A percentile compares a stretch with the other conserved stretches of the same genome.
These are phyloP conservation scores for Trichopria drosophilae DNA, from an alignment of 2,888 invertebrate genomes.

Conservation along the genomic window DNA sequence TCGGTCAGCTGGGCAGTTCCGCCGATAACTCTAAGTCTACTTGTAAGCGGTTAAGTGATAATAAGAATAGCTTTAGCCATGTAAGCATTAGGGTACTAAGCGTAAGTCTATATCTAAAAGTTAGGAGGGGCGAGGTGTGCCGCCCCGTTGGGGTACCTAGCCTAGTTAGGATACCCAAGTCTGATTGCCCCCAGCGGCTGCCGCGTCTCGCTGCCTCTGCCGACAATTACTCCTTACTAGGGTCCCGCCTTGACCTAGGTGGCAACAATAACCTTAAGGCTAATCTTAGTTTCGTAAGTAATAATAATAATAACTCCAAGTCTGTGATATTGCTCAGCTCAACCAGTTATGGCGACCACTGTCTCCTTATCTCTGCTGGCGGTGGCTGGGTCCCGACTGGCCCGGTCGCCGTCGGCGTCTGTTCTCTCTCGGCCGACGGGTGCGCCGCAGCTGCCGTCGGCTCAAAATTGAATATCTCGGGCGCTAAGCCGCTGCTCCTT, in stretches of 20 bases:
- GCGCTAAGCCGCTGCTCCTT: no score
- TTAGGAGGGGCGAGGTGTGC: constrained; percentile 51
- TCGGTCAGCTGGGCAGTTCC: constrained; percentile 55
- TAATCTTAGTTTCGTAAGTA: constrained; percentile 57
- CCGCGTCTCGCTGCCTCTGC: constrained; percentile 54
- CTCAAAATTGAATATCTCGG: no score
- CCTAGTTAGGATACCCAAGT: constrained; percentile 60
- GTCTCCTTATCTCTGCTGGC: constrained; percentile 45
- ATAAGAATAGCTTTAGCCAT: constrained; percentile 59
- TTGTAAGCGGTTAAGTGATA: constrained; percentile 60
- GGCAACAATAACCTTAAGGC: constrained; percentile 58
- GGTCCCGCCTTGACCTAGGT: constrained; percentile 55
- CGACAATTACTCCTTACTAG: constrained; percentile 58
- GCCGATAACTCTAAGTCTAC: constrained; percentile 59
- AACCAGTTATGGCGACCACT: constrained; percentile 56
- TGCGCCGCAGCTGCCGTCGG: constrained; percentile 23
- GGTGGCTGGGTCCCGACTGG: constrained; percentile 39
- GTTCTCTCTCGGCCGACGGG: constrained; percentile 26
- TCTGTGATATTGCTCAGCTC: constrained; percentile 60
- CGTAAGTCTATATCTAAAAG: constrained; percentile 54
- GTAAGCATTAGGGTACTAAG: constrained; percentile 58
- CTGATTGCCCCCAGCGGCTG: constrained; percentile 57
- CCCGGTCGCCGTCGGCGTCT: constrained; percentile 39
- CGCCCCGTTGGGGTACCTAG: constrained; percentile 57
- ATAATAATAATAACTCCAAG: constrained; percentile 53